These are phyloP conservation scores for Eilema griseolum DNA, from an alignment of 2,888 invertebrate species.

Conservation along the genomic window DNA sequence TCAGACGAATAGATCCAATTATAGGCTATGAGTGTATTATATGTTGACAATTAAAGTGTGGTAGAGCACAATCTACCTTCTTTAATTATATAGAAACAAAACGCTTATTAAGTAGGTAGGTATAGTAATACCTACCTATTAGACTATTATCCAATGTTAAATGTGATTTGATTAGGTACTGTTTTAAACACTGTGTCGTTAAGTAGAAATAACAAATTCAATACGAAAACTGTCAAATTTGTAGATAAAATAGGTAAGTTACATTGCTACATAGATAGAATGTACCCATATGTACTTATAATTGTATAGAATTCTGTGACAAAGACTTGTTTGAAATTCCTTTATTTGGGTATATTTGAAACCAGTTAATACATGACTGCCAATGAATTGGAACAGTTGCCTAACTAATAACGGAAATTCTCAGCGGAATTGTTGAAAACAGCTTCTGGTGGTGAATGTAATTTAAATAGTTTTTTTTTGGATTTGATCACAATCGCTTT, in stretches of 20 bases:
- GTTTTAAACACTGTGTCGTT: neutral
- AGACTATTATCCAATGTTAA: too few relatives aligned
- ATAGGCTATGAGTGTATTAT: neutral
- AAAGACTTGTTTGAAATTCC: conserved; percentile 11
- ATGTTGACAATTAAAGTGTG: neutral
- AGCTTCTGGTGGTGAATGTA: conserved; percentile 64
- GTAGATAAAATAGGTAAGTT: neutral
- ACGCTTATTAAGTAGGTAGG: too few relatives aligned
- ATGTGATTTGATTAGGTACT: neutral
- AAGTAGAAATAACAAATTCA: neutral
- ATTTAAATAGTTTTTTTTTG: conserved; percentile 77
- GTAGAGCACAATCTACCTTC: too few relatives aligned
- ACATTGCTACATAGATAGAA: neutral
- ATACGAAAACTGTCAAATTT: neutral
- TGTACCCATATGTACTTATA: neutral
- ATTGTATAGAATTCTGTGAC: neutral
- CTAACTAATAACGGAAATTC: conserved; percentile 72
- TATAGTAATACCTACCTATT: too few relatives aligned
- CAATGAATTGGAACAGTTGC: conserved; percentile 49
- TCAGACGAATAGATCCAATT: neutral
- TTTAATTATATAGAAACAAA: too few relatives aligned
- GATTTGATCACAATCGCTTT: conserved; percentile 77
- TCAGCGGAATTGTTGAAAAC: conserved; percentile 64
- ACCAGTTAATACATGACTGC: conserved; percentile 33
- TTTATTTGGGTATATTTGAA: conserved; percentile 25